Percentiles rank a stretch among this genome's conserved stretches.
Conservation (phyloP, 2,113 vertebrate species). For the Lophura nycthemera region DNA sequence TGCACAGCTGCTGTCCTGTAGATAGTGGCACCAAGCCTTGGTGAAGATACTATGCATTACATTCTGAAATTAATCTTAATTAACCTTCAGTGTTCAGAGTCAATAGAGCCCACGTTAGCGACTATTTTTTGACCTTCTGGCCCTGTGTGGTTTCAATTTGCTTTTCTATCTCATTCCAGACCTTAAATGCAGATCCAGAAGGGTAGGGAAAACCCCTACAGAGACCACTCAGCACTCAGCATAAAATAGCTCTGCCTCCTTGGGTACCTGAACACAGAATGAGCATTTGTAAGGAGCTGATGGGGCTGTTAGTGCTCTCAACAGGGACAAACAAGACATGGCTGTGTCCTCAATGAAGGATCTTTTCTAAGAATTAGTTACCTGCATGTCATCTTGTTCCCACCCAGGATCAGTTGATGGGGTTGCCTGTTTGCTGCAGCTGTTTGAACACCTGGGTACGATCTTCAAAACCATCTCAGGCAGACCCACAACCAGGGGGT, state of each 20-base stretch:
- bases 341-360: neutral
- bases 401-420: neutral
- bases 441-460: neutral
- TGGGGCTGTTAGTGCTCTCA: neutral
- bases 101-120: neutral
- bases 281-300: neutral
- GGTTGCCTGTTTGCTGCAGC: neutral
- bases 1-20: neutral
- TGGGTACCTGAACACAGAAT: neutral
- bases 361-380: neutral
- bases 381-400: neutral
- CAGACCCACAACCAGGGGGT: neutral
- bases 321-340: neutral
- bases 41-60: rapidly evolving
- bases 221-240: neutral
- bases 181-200: neutral
- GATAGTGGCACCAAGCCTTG: neutral
- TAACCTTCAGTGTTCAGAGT: neutral
- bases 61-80: neutral
- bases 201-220: neutral
- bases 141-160: neutral
- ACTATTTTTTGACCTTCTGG: neutral
- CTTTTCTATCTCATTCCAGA: neutral
- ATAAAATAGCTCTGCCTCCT: neutral
- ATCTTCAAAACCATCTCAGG: neutral